phyloP scores from a whole-genome alignment of 2,888 invertebrate species.

The Loripinus fragilis region DNA sequence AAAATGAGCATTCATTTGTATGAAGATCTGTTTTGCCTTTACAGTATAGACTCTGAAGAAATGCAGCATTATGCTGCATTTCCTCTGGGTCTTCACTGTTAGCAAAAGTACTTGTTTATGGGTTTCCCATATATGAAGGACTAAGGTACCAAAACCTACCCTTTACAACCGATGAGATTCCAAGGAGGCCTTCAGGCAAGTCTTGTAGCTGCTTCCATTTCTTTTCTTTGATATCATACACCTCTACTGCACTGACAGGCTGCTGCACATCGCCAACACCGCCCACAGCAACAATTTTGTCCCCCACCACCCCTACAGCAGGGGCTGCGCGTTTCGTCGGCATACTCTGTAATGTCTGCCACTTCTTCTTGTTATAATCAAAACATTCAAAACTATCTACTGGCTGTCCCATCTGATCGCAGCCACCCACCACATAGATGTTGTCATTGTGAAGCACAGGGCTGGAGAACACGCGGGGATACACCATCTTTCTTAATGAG shows the following conservation, averaged over 20 bases:
- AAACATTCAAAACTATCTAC: slow-evolving; percentile 78
- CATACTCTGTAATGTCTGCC: slow-evolving; percentile 75
- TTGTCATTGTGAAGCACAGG: slow-evolving; percentile 71
- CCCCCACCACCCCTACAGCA: slow-evolving; percentile 68
- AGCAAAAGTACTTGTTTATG: too few relatives aligned
- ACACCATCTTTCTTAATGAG: slow-evolving; percentile 69
- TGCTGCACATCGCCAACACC: slow-evolving; percentile 79
- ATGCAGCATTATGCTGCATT: too few relatives aligned
- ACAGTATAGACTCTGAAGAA: too few relatives aligned
- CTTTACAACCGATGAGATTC: slow-evolving; percentile 77
- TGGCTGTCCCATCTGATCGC: slow-evolving; percentile 80
- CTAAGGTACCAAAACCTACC: slow-evolving; percentile 63
- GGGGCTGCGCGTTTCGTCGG: slow-evolving; percentile 80
- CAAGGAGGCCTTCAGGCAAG: slow-evolving; percentile 74
- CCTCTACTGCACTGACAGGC: slow-evolving; percentile 79
- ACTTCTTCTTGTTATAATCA: slow-evolving; percentile 70
- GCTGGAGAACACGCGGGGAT: slow-evolving; percentile 79
- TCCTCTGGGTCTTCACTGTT: too few relatives aligned
- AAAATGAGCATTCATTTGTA: too few relatives aligned
- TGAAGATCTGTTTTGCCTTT: too few relatives aligned
- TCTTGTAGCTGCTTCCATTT: slow-evolving; percentile 74
- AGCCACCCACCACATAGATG: slow-evolving; percentile 81
- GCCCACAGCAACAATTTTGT: slow-evolving; percentile 77
- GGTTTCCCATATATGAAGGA: too few relatives aligned
- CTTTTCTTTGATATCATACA: slow-evolving; percentile 75